A percentile compares a stretch with the other conserved stretches of the same genome.
These are phyloP conservation scores for Desmodus rotundus DNA, from an alignment of 2,113 vertebrate species.

Conservation along the genomic window DNA sequence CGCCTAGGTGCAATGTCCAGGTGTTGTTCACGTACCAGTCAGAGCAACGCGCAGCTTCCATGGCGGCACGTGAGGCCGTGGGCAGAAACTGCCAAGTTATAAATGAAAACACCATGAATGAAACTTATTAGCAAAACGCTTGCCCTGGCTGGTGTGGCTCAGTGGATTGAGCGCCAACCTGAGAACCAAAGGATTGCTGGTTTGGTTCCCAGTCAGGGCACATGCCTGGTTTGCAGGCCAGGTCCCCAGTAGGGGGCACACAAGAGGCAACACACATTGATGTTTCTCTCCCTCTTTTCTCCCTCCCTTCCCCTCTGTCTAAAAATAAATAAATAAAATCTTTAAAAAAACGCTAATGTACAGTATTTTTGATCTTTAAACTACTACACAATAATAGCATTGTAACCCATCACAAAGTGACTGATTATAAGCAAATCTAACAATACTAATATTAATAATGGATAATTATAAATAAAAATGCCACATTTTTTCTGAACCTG, in stretches of 20 bases:
- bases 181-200: no score
- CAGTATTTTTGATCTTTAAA: background rate
- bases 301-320: no score
- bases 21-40: background rate
- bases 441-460: background rate
- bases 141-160: no score
- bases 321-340: no score
- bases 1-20: accelerated
- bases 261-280: no score
- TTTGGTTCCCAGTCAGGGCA: no score
- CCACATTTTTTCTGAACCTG: background rate
- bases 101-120: background rate
- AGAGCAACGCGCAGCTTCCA: background rate
- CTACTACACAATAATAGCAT: background rate
- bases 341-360: background rate
- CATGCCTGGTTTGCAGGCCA: no score
- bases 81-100: background rate
- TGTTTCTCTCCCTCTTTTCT: no score
- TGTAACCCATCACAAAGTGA: background rate
- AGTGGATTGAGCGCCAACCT: no score
- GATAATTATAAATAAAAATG: background rate
- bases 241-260: no score
- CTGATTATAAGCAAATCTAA: background rate
- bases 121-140: background rate
- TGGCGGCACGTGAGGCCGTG: accelerated